Percentiles rank a stretch among this genome's conserved stretches.
Evolutionary conservation across 1,140 invertebrate species (phyloP).

Genomic region (Venturia canescens): DNA sequence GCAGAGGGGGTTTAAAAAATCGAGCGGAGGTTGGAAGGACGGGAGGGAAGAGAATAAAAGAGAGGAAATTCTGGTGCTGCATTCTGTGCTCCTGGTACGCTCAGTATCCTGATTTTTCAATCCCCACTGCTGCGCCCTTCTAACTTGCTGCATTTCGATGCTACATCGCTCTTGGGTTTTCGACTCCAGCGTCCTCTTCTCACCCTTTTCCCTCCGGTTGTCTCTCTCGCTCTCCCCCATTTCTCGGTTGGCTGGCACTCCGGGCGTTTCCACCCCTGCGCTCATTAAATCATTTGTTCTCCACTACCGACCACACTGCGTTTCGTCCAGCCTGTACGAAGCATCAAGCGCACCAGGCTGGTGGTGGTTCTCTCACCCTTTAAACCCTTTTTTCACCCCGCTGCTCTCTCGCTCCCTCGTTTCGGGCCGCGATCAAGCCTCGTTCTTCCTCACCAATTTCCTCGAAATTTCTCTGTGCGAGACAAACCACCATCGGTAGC

Average conservation of each 20-base stretch:
- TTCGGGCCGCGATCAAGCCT: slow-evolving; percentile 12
- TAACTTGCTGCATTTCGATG: slow-evolving; percentile 24
- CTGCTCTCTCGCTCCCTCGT: slow-evolving; percentile 52
- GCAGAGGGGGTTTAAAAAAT: background rate
- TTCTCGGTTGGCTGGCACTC: slow-evolving; percentile 69
- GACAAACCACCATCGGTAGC: background rate
- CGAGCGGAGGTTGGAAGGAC: background rate
- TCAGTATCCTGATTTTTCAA: slow-evolving; percentile 3
- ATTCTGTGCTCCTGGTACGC: slow-evolving; percentile 21
- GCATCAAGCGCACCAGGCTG: slow-evolving; percentile 29
- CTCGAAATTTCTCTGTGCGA: slow-evolving; percentile 17
- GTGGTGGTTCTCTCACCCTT: slow-evolving; percentile 28
- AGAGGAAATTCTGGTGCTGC: slow-evolving; percentile 30
- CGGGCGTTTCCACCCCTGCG: slow-evolving; percentile 67
- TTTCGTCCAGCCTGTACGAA: slow-evolving; percentile 51
- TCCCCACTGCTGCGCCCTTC: background rate
- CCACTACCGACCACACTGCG: slow-evolving; percentile 56
- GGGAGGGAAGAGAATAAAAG: background rate
- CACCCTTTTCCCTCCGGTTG: too few relatives aligned
- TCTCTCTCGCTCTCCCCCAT: slow-evolving; percentile 59
- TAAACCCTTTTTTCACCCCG: slow-evolving; percentile 39
- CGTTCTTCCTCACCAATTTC: slow-evolving; percentile 33
- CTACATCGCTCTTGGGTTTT: slow-evolving; percentile 1
- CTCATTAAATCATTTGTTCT: slow-evolving; percentile 76
- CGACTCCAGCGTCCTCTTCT: slow-evolving; percentile 42